Evolutionary conservation across 2,888 invertebrate genomes (phyloP).

Genomic region (Tipula helvola): DNA sequence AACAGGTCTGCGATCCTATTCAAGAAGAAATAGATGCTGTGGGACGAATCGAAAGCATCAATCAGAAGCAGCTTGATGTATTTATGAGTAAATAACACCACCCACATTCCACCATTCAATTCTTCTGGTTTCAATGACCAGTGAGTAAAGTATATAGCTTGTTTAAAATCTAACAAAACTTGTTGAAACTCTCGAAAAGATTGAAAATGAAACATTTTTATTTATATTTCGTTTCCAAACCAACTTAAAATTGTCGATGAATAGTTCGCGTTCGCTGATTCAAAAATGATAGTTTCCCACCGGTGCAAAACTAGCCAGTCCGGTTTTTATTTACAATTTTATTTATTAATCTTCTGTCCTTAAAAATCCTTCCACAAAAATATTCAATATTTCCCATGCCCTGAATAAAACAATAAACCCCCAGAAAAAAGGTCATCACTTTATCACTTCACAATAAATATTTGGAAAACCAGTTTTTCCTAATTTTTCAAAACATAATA

Average conservation of each 20-base stretch:
- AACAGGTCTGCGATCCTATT: too few species aligned
- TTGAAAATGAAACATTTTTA: too few species aligned
- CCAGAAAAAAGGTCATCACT: not conserved
- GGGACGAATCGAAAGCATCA: too few species aligned
- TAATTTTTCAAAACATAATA: not conserved
- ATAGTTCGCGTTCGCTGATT: not conserved
- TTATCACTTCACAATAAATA: not conserved
- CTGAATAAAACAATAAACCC: not conserved
- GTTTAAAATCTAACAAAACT: too few species aligned
- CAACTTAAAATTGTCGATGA: not conserved
- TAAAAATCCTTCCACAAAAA: not conserved
- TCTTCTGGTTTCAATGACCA: too few species aligned
- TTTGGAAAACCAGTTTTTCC: not conserved
- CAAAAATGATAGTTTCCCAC: conserved; percentile 17
- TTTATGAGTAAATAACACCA: too few species aligned
- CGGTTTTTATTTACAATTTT: conserved; percentile 18
- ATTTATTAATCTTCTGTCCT: conserved; percentile 6
- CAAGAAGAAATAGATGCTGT: too few species aligned
- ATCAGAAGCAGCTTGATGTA: too few species aligned
- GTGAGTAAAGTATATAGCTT: too few species aligned
- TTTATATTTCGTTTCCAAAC: too few species aligned
- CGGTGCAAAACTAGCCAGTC: conserved; percentile 22
- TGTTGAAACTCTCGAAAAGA: too few species aligned
- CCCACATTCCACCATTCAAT: too few species aligned
- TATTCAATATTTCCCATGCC: not conserved